Evolutionary conservation across 2,797 vertebrate species (phyloP).

Genomic region (Phataginus tricuspis): DNA sequence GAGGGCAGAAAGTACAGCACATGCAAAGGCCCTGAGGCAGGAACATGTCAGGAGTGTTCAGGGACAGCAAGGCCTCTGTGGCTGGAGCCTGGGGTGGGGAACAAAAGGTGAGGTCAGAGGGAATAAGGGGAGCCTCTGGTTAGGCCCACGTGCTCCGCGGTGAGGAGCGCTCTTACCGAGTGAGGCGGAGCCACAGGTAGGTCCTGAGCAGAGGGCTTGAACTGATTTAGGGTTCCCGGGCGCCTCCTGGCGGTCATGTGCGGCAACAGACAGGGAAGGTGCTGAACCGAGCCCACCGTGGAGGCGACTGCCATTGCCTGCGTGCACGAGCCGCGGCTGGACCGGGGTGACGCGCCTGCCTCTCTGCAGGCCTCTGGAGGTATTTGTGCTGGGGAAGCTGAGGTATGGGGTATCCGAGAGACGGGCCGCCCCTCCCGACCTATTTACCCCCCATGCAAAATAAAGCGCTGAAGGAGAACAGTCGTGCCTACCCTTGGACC

Average conservation of each 20-base stretch:
- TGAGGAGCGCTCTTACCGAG: too few relatives aligned
- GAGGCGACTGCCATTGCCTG: not conserved
- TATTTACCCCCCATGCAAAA: not conserved
- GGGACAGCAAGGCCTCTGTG: not conserved
- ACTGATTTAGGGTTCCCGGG: fast-evolving
- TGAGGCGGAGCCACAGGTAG: fast-evolving
- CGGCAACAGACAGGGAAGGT: not conserved
- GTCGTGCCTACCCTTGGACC: not conserved
- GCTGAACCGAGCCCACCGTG: fast-evolving
- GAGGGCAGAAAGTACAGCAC: too few relatives aligned
- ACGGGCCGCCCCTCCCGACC: not conserved
- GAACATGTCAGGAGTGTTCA: not conserved
- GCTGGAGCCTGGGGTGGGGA: not conserved
- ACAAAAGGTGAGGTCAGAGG: not conserved
- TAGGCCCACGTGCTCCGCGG: not conserved
- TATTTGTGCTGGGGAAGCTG: not conserved
- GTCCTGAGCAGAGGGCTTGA: not conserved
- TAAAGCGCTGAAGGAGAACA: not conserved
- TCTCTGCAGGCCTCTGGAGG: too few relatives aligned
- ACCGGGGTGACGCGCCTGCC: not conserved
- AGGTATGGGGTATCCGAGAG: too few relatives aligned
- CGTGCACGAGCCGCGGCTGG: too few relatives aligned
- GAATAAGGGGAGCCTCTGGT: too few relatives aligned
- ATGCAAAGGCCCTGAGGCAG: not conserved
- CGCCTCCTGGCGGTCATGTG: not conserved